A percentile compares a stretch with the other conserved stretches of the same genome.
phyloP scores from a whole-genome alignment of 53 echinoderm and acorn worm genomes.

The Luidia sarsii region DNA sequence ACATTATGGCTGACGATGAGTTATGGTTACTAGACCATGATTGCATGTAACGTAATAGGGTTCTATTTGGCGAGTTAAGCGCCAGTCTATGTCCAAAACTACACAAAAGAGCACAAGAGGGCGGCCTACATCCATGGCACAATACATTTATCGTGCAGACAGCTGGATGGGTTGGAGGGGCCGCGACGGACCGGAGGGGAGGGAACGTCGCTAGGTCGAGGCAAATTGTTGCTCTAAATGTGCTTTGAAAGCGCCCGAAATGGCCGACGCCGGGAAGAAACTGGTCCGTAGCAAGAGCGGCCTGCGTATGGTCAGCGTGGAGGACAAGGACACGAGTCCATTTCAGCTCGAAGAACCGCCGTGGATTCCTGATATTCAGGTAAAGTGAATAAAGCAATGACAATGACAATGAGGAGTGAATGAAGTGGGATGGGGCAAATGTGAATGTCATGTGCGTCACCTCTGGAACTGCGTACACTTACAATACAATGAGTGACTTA shows the following conservation, averaged over 20 bases:
- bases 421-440: too few species aligned
- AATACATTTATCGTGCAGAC: background rate
- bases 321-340: constrained; percentile 93
- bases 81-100: background rate
- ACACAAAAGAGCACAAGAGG: too few species aligned
- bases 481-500: too few species aligned
- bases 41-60: background rate
- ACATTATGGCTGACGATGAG: too few species aligned
- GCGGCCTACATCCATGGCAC: constrained; percentile 1
- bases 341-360: constrained; percentile 95
- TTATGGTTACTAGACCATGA: background rate
- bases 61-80: background rate
- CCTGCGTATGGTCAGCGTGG: constrained; percentile 96
- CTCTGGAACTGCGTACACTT: too few species aligned
- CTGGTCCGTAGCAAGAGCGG: constrained; percentile 97
- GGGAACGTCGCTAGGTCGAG: background rate
- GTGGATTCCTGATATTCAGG: constrained; percentile 97
- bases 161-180: background rate
- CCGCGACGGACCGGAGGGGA: background rate
- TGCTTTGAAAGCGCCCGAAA: constrained; percentile 13
- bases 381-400: too few species aligned
- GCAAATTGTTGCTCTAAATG: constrained; percentile 24
- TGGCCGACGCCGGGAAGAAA: constrained; percentile 93
- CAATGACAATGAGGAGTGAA: too few species aligned
- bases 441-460: too few species aligned